Evolutionary conservation across 2,888 invertebrate species (phyloP).

Genomic region (Cyclophora punctaria): DNA sequence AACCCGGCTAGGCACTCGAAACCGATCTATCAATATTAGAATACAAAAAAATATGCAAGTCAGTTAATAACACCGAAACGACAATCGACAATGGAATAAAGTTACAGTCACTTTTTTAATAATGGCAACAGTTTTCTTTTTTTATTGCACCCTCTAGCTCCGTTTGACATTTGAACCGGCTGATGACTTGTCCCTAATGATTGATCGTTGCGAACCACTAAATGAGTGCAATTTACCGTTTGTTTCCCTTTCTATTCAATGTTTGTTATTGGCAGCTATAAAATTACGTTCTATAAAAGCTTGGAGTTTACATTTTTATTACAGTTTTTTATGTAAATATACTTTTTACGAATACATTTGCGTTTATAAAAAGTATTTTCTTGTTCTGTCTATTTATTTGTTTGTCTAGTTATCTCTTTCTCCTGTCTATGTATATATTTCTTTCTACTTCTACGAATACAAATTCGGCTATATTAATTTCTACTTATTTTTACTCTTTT

Average conservation of each 20-base stretch:
- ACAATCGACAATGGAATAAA: conserved; percentile 74
- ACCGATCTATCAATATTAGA: conserved; percentile 74
- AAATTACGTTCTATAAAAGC: conserved; percentile 22
- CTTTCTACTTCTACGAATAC: too few species aligned
- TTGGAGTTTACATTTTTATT: too few species aligned
- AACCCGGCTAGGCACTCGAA: conserved; percentile 56
- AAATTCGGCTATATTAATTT: too few species aligned
- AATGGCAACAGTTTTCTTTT: conserved; percentile 66
- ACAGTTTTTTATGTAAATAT: too few species aligned
- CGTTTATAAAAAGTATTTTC: too few species aligned
- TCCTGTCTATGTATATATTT: too few species aligned
- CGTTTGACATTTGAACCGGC: conserved; percentile 74
- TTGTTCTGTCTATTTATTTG: too few species aligned
- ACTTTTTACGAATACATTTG: too few species aligned
- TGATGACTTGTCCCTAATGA: conserved; percentile 71
- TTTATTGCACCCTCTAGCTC: conserved; percentile 70
- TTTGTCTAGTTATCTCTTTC: too few species aligned
- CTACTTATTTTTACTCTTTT: too few species aligned
- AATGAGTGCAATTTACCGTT: conserved; percentile 74
- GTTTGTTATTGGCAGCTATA: conserved; percentile 55
- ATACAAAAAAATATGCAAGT: conserved; percentile 75
- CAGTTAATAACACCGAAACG: conserved; percentile 75
- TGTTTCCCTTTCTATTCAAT: conserved; percentile 61
- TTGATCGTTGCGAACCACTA: conserved; percentile 69
- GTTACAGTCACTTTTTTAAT: conserved; percentile 75